Percentiles rank a stretch among this genome's conserved stretches.
Evolutionary conservation across 2,888 invertebrate genomes (phyloP).

Genomic region (Limulus polyphemus): DNA sequence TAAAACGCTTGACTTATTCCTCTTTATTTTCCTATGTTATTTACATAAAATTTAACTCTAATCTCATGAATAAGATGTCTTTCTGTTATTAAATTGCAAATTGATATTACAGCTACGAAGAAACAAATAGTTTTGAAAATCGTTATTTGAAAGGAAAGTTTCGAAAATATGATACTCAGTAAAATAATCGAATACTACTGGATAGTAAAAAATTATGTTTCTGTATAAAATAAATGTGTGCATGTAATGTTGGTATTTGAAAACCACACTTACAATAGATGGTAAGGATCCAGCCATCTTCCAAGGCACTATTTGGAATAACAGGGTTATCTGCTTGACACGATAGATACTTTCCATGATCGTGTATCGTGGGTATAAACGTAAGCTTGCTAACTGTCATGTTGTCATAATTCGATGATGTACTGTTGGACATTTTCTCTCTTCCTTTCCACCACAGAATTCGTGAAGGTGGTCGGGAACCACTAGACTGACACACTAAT

Average conservation of each 20-base stretch:
- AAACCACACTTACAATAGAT: conserved; percentile 28
- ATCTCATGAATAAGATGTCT: too few species aligned
- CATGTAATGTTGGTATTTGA: neutral
- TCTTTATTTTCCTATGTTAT: too few species aligned
- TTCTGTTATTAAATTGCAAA: too few species aligned
- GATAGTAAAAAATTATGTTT: too few species aligned
- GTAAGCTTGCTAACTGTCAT: conserved; percentile 27
- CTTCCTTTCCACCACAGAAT: conserved; percentile 26
- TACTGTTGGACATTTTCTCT: conserved; percentile 21
- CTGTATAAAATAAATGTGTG: neutral
- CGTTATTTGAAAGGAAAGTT: too few species aligned
- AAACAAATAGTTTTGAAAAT: too few species aligned
- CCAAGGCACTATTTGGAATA: conserved; percentile 27
- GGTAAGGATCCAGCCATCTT: conserved; percentile 28
- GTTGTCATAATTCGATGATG: conserved; percentile 26
- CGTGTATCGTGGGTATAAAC: conserved; percentile 26
- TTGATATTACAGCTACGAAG: too few species aligned
- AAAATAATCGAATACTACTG: too few species aligned
- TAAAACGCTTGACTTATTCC: too few species aligned
- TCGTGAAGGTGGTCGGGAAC: conserved; percentile 25
- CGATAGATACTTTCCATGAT: conserved; percentile 29
- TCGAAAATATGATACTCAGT: too few species aligned
- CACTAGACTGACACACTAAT: conserved; percentile 25
- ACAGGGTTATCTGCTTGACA: conserved; percentile 30
- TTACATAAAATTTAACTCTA: too few species aligned